Evolutionary conservation across 2,113 vertebrate species (phyloP).

Genomic region (Talpa occidentalis): DNA sequence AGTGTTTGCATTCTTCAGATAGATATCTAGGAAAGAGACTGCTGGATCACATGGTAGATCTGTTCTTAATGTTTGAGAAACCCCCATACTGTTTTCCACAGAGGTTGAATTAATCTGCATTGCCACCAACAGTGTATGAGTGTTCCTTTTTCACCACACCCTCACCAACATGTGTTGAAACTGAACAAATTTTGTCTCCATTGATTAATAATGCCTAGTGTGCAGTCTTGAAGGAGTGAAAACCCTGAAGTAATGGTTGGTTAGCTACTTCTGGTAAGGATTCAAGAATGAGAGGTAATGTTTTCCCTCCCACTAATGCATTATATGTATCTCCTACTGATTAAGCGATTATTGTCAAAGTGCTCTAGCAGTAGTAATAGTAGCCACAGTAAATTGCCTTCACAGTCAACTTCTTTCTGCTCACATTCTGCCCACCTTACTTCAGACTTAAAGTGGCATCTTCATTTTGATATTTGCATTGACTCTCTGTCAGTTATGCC

Average conservation of each 20-base stretch:
- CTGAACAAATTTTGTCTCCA: neutral
- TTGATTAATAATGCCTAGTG: neutral
- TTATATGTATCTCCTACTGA: neutral
- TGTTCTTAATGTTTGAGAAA: too few species aligned
- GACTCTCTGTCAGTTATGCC: neutral
- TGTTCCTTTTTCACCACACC: too few species aligned
- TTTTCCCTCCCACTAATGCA: neutral
- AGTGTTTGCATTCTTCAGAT: too few species aligned
- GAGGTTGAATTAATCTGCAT: too few species aligned
- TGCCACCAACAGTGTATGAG: too few species aligned
- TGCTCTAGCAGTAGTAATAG: neutral
- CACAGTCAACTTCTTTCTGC: neutral
- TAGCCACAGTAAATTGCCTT: neutral
- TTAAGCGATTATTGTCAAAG: slow-evolving; percentile 9
- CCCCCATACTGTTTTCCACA: too few species aligned
- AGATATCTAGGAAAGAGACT: too few species aligned
- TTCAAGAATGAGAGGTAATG: neutral
- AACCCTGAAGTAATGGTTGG: neutral
- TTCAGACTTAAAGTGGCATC: neutral
- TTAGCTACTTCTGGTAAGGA: neutral
- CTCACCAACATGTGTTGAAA: too few species aligned
- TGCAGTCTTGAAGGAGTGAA: neutral
- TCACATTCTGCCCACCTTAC: neutral
- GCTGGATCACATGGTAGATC: too few species aligned
- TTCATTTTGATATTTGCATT: neutral